Conservation (phyloP, 64 coral and sea anemone species). For the Stichodactyla mertensii region DNA sequence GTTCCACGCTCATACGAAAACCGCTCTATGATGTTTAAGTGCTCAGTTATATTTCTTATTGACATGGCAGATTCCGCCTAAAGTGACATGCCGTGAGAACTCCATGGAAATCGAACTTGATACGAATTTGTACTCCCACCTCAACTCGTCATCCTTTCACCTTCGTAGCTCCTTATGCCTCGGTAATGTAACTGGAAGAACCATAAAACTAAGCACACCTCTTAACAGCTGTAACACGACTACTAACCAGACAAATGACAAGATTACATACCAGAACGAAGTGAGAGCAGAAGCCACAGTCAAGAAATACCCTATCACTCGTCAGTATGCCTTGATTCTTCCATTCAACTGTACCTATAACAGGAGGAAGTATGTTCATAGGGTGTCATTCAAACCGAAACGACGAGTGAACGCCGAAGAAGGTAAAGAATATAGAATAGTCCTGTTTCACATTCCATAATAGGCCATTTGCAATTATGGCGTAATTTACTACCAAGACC, state of each 20-base stretch:
- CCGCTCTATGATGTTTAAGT: too few relatives aligned
- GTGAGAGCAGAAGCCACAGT: neutral
- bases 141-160: neutral
- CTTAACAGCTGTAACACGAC: constrained; percentile 27
- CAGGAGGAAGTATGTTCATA: neutral
- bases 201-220: constrained; percentile 13
- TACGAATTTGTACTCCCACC: neutral
- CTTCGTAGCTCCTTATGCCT: constrained; percentile 19
- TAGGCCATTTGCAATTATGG: too few relatives aligned
- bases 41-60: neutral
- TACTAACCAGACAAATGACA: constrained; percentile 26
- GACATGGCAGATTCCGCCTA: neutral
- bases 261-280: constrained; percentile 23
- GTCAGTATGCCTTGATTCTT: neutral
- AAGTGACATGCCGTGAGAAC: neutral
- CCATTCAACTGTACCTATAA: constrained; percentile 7
- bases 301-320: neutral
- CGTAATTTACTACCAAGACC: too few relatives aligned
- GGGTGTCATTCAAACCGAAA: neutral
- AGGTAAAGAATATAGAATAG: neutral
- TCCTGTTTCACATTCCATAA: too few relatives aligned
- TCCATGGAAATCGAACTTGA: neutral
- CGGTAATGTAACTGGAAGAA: constrained; percentile 1
- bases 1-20: too few relatives aligned
- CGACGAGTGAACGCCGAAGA: neutral